Percentiles rank a stretch among this genome's conserved stretches.
phyloP scores from a whole-genome alignment of 2,888 invertebrate genomes.

The Rhagonycha lutea region DNA sequence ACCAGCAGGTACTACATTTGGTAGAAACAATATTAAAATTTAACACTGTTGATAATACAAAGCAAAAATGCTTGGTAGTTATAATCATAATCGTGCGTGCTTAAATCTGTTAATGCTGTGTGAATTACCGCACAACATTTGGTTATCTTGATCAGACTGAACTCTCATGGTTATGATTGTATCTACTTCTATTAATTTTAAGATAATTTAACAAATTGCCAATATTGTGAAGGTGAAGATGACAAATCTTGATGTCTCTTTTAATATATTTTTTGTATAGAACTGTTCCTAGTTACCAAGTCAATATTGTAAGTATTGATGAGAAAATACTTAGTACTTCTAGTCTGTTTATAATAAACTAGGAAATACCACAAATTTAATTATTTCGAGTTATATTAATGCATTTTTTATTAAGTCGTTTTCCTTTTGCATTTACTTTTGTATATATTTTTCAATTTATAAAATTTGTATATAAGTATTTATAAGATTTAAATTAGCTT shows the following conservation, averaged over 20 bases:
- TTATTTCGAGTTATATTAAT: constrained; percentile 4
- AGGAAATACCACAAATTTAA: constrained; percentile 7
- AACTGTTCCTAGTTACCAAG: constrained; percentile 25
- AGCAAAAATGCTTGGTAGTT: not conserved
- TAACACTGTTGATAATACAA: not conserved
- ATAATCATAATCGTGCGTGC: no score
- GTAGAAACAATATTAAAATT: not conserved
- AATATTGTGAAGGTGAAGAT: constrained; percentile 11
- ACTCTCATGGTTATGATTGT: no score
- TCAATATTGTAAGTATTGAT: constrained; percentile 19
- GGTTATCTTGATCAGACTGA: no score
- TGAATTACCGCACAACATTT: no score
- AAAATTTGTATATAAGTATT: constrained; percentile 10
- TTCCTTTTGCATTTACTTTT: constrained; percentile 9
- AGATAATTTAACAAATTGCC: not conserved
- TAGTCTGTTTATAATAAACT: constrained; percentile 25
- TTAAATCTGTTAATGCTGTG: no score
- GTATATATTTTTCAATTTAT: not conserved
- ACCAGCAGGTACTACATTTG: not conserved
- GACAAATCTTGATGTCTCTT: constrained; percentile 13
- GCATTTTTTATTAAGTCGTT: constrained; percentile 6
- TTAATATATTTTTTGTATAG: constrained; percentile 16
- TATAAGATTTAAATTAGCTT: constrained; percentile 9
- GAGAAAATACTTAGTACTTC: constrained; percentile 17
- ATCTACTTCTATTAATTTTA: not conserved